Percentiles rank a stretch among this genome's conserved stretches.
Evolutionary conservation across 2,797 vertebrate genomes (phyloP).

Genomic region (Spinibarbus caldwelli): DNA sequence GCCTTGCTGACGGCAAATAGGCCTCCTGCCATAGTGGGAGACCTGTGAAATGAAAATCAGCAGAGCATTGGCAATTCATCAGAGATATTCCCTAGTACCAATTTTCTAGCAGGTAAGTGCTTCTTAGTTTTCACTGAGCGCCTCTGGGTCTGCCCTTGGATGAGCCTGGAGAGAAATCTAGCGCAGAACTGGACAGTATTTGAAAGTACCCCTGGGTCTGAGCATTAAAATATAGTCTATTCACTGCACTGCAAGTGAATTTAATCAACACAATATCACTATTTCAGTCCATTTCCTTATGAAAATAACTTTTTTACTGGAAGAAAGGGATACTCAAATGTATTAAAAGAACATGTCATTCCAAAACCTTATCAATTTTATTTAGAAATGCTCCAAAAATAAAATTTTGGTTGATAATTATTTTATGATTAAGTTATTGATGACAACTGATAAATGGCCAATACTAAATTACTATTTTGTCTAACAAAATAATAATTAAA

Average conservation of each 20-base stretch:
- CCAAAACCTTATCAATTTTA: not conserved
- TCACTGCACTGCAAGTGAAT: not conserved
- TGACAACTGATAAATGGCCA: not conserved
- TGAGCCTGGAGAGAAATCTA: not conserved
- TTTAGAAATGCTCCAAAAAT: not conserved
- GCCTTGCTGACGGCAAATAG: slow-evolving; percentile 96
- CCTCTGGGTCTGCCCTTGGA: slow-evolving; percentile 16
- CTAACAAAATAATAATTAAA: not conserved
- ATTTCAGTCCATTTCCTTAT: not conserved
- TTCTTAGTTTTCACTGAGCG: slow-evolving; percentile 8
- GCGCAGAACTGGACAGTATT: not conserved
- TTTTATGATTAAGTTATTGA: not conserved
- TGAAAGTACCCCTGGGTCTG: not conserved
- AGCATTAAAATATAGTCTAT: not conserved
- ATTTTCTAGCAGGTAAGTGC: slow-evolving; percentile 30
- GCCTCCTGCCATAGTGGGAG: slow-evolving; percentile 98
- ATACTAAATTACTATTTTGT: not conserved
- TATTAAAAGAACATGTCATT: not conserved
- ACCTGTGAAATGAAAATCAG: slow-evolving; percentile 71
- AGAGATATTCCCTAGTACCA: slow-evolving; percentile 29
- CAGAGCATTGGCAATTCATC: slow-evolving; percentile 29
- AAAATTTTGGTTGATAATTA: not conserved
- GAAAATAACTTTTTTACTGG: not conserved
- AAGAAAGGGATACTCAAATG: not conserved
- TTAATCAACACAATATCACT: not conserved